phyloP scores from a whole-genome alignment of 2,797 vertebrate genomes.

The Adelosebastes latens region DNA sequence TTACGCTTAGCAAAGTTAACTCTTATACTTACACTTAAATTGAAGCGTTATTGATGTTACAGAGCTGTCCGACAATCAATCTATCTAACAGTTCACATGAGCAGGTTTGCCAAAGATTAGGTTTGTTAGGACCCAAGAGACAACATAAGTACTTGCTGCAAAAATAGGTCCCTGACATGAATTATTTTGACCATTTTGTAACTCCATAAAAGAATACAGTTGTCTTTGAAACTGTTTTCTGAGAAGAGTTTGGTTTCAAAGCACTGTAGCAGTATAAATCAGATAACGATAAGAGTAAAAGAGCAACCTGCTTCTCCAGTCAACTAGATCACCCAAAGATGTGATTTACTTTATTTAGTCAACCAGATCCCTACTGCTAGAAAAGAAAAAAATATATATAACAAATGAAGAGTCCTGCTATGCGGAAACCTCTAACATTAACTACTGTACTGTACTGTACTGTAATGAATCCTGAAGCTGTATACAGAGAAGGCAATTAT shows the following conservation, averaged over 20 bases:
- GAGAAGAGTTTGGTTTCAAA: background rate
- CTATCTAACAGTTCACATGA: background rate
- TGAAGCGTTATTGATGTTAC: too few species aligned
- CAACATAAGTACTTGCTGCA: background rate
- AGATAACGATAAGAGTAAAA: background rate
- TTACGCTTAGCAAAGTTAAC: rapidly evolving
- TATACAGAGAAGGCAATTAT: background rate
- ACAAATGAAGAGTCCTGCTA: background rate
- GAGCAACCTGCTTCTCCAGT: background rate
- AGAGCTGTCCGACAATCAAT: too few species aligned
- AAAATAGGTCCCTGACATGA: background rate
- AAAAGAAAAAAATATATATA: background rate
- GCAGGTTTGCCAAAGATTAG: background rate
- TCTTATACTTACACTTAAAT: too few species aligned
- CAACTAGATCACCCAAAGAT: background rate
- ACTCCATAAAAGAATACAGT: background rate
- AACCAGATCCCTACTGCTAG: background rate
- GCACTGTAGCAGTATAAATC: background rate
- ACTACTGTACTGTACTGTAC: background rate
- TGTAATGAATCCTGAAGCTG: background rate
- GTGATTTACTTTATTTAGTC: background rate
- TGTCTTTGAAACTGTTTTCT: background rate
- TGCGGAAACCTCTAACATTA: background rate
- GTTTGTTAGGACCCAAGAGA: background rate
- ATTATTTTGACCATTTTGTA: background rate